A percentile compares a stretch with the other conserved stretches of the same genome.
Evolutionary conservation across 1,140 invertebrate species (phyloP).

Genomic region (Anoplophora glabripennis): DNA sequence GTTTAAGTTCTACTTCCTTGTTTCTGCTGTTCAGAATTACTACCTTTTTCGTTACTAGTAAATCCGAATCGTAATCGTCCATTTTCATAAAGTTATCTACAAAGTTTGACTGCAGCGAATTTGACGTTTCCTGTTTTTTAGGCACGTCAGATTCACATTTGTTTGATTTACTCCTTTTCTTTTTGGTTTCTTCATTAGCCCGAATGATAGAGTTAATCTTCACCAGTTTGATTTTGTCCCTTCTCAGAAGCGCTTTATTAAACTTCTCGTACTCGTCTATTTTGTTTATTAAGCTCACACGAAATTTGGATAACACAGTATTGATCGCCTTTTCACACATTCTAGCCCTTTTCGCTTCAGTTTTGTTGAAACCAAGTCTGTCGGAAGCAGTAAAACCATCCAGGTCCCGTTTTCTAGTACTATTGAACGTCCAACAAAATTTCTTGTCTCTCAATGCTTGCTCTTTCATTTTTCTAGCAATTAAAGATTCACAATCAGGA

Average conservation of each 20-base stretch:
- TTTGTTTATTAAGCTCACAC: background rate
- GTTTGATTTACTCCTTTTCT: background rate
- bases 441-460: slow-evolving; percentile 8
- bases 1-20: background rate
- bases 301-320: background rate
- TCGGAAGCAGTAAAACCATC: slow-evolving; percentile 14
- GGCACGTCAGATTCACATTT: background rate
- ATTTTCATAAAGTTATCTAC: background rate
- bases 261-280: background rate
- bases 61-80: slow-evolving; percentile 2
- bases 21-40: slow-evolving; percentile 5
- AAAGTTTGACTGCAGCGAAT: background rate
- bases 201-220: background rate
- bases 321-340: background rate
- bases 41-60: slow-evolving; percentile 19
- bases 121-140: background rate
- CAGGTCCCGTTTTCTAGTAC: slow-evolving; percentile 11
- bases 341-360: slow-evolving; percentile 6
- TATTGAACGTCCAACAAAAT: slow-evolving; percentile 17
- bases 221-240: background rate
- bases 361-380: slow-evolving; percentile 18
- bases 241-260: background rate
- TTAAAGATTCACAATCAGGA: too few species aligned
- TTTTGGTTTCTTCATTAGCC: background rate
- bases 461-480: background rate